phyloP scores from a whole-genome alignment of 2,888 invertebrate genomes.

The Tetrapedia diversipes region DNA sequence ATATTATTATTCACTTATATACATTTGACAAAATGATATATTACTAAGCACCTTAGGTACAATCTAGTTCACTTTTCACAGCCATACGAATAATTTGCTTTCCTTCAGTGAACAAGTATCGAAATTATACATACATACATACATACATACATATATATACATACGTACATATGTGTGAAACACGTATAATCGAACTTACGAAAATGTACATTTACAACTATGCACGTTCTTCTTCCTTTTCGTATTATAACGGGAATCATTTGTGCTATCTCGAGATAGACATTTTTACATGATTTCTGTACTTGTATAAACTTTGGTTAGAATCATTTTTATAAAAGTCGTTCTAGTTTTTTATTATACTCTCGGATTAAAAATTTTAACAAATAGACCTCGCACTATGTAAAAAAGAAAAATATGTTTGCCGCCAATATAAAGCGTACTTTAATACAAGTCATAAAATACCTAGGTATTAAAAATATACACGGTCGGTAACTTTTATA shows the following conservation, averaged over 20 bases:
- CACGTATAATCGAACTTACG: conserved; percentile 34
- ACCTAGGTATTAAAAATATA: conserved; percentile 80
- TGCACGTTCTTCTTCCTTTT: conserved; percentile 35
- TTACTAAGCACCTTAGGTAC: conserved; percentile 83
- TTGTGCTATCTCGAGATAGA: conserved; percentile 54
- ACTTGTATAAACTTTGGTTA: conserved; percentile 76
- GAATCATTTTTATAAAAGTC: conserved; percentile 71
- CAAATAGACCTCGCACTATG: conserved; percentile 57
- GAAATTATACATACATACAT: conserved; percentile 59
- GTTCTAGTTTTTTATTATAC: conserved; percentile 29
- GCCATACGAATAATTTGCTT: conserved; percentile 83
- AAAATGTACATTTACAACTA: conserved; percentile 41
- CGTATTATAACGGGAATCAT: conserved; percentile 34
- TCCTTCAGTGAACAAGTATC: conserved; percentile 81
- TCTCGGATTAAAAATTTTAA: conserved; percentile 67
- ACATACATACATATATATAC: conserved; percentile 49
- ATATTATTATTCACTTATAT: conserved; percentile 82
- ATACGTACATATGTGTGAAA: conserved; percentile 49
- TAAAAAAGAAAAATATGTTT: conserved; percentile 55
- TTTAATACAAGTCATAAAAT: conserved; percentile 75
- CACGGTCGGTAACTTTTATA: conserved; percentile 81
- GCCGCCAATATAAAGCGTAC: conserved; percentile 46
- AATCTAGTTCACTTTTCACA: conserved; percentile 83
- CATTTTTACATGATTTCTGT: conserved; percentile 51
- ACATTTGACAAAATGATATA: conserved; percentile 79